Conservation (phyloP, 1,140 invertebrate genomes). For the Cephus cinctus region DNA sequence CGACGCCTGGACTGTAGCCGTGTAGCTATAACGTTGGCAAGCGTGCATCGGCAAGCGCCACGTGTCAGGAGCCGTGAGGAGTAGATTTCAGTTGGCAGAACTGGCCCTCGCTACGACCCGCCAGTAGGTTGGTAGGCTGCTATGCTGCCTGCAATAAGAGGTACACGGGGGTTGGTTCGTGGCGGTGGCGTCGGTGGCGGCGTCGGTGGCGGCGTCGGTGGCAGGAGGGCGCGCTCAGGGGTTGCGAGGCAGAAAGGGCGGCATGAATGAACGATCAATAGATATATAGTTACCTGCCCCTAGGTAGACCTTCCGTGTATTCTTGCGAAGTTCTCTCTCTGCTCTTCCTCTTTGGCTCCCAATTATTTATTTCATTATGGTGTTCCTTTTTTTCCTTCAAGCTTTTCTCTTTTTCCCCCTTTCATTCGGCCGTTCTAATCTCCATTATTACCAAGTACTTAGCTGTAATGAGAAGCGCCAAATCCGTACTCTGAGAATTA, state of each 20-base stretch:
- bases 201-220: conserved; percentile 14
- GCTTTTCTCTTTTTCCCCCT: neutral
- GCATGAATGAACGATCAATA: conserved; percentile 54
- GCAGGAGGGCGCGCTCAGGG: conserved; percentile 12
- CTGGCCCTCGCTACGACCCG: too few relatives aligned
- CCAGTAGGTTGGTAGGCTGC: too few relatives aligned
- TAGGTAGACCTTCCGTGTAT: conserved; percentile 21
- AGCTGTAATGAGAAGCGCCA: too few relatives aligned
- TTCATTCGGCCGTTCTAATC: neutral
- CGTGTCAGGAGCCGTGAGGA: conserved; percentile 30
- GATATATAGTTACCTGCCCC: conserved; percentile 41
- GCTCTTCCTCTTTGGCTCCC: neutral
- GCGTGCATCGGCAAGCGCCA: conserved; percentile 23
- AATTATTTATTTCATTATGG: neutral
- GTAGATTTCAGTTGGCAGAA: conserved; percentile 31
- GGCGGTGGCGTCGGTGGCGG: conserved; percentile 12
- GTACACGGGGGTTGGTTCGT: too few relatives aligned
- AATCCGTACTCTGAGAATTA: too few relatives aligned
- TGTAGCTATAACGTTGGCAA: conserved; percentile 28
- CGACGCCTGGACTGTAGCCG: too few relatives aligned
- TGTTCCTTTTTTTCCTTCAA: neutral
- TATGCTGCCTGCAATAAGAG: too few relatives aligned
- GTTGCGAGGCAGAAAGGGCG: conserved; percentile 31
- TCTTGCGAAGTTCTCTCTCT: neutral
- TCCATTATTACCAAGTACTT: too few relatives aligned